A percentile compares a stretch with the other conserved stretches of the same genome.
Conservation (phyloP, 2,797 vertebrate genomes). For the Tragopan temminckii region DNA sequence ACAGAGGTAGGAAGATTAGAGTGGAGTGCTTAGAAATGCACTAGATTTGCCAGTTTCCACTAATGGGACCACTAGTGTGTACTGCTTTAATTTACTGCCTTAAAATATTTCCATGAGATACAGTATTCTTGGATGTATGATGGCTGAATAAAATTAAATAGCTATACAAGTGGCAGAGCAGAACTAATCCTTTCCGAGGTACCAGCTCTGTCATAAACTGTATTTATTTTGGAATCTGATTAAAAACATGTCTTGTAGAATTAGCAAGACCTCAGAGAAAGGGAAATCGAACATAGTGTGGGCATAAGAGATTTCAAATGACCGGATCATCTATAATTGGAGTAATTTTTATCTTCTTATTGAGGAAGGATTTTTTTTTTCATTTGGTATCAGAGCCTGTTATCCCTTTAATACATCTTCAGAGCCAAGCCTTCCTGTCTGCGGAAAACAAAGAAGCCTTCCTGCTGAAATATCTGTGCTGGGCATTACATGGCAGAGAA, state of each 20-base stretch:
- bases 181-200: slow-evolving; percentile 49
- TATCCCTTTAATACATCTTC: background rate
- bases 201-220: background rate
- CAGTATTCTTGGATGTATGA: background rate
- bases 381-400: background rate
- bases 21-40: slow-evolving; percentile 2
- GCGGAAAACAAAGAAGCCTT: background rate
- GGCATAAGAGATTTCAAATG: slow-evolving; percentile 12
- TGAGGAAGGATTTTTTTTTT: background rate
- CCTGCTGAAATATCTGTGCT: background rate
- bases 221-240: slow-evolving; percentile 63
- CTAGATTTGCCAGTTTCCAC: background rate
- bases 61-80: slow-evolving; percentile 49
- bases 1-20: background rate
- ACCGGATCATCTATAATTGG: background rate
- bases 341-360: background rate
- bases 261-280: slow-evolving; percentile 21
- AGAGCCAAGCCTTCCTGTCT: background rate
- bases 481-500: background rate
- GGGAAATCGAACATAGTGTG: slow-evolving; percentile 7
- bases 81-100: slow-evolving; percentile 48
- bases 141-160: slow-evolving; percentile 23
- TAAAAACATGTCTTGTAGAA: slow-evolving; percentile 45
- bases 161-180: slow-evolving; percentile 26
- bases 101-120: slow-evolving; percentile 21